A percentile compares a stretch with the other conserved stretches of the same genome.
These are phyloP conservation scores for Hyppa rectilinea DNA, from an alignment of 2,888 invertebrate species.

Conservation along the genomic window DNA sequence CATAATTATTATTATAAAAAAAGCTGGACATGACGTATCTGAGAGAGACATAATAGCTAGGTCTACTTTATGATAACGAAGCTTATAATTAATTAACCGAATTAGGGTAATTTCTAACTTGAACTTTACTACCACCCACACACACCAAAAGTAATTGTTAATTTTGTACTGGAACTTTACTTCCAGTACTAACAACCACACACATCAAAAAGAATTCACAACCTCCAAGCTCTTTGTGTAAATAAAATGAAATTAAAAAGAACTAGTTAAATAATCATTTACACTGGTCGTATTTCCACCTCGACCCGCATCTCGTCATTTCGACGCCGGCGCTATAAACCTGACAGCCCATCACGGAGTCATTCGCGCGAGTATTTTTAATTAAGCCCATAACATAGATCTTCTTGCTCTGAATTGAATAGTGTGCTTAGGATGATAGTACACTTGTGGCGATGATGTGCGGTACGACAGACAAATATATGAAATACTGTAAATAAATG, in stretches of 20 bases:
- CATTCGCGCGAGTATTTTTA: constrained; percentile 68
- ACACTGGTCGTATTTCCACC: constrained; percentile 22
- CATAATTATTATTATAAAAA: background rate
- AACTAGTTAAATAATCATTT: constrained; percentile 28
- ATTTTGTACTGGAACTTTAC: background rate
- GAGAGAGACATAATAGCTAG: too few species aligned
- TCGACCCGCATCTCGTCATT: constrained; percentile 29
- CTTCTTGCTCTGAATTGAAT: constrained; percentile 49
- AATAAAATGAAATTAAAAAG: constrained; percentile 18
- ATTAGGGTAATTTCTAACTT: too few species aligned
- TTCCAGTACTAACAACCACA: background rate
- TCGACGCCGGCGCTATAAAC: constrained; percentile 42
- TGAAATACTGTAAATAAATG: constrained; percentile 3
- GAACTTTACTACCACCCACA: too few species aligned
- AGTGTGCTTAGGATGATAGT: constrained; percentile 22
- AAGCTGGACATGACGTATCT: background rate
- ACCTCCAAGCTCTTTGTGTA: background rate
- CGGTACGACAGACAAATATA: background rate
- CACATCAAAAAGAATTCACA: background rate
- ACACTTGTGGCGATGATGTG: background rate
- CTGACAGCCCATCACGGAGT: constrained; percentile 51
- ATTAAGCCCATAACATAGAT: constrained; percentile 68
- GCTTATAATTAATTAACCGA: background rate
- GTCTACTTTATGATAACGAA: background rate
- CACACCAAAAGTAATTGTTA: too few species aligned